phyloP scores from a whole-genome alignment of 1,140 invertebrate genomes.

The Lordiphosa mommai region DNA sequence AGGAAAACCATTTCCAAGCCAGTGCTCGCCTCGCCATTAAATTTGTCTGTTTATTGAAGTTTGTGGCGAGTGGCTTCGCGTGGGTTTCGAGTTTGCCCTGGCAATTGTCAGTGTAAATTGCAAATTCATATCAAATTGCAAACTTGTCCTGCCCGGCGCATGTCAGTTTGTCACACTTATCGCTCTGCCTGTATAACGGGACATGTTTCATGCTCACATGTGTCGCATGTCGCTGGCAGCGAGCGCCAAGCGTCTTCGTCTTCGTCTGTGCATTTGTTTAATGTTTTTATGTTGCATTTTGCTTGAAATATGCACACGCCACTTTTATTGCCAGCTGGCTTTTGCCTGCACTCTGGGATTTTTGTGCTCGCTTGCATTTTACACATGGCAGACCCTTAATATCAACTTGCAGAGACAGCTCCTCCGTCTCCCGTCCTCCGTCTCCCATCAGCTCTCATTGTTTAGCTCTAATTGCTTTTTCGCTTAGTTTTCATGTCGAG shows the following conservation, averaged over 20 bases:
- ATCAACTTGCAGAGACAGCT: conserved; percentile 62
- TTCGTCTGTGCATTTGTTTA: conserved; percentile 70
- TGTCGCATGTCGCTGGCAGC: too few species aligned
- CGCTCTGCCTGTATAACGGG: conserved; percentile 1
- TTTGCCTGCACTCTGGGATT: conserved; percentile 31
- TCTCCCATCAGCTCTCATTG: conserved; percentile 28
- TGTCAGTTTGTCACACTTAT: conserved; percentile 65
- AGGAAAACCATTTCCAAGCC: conserved; percentile 66
- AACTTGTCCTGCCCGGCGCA: conserved; percentile 11
- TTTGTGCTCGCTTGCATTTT: conserved; percentile 59
- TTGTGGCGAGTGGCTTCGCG: too few species aligned
- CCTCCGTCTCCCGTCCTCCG: background rate
- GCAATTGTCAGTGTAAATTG: conserved; percentile 64
- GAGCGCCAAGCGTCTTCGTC: too few species aligned
- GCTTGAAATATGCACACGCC: conserved; percentile 65
- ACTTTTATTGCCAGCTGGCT: conserved; percentile 63
- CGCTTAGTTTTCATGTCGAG: conserved; percentile 62
- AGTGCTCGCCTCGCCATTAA: conserved; percentile 16
- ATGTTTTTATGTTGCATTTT: conserved; percentile 69
- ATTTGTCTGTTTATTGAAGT: conserved; percentile 33
- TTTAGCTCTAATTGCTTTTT: conserved; percentile 69
- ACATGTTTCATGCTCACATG: conserved; percentile 36
- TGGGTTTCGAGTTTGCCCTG: too few species aligned
- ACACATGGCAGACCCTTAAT: conserved; percentile 56
- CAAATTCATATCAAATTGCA: conserved; percentile 63